A percentile compares a stretch with the other conserved stretches of the same genome.
phyloP scores from a whole-genome alignment of 2,113 vertebrate genomes.

The Gila orcuttii region DNA sequence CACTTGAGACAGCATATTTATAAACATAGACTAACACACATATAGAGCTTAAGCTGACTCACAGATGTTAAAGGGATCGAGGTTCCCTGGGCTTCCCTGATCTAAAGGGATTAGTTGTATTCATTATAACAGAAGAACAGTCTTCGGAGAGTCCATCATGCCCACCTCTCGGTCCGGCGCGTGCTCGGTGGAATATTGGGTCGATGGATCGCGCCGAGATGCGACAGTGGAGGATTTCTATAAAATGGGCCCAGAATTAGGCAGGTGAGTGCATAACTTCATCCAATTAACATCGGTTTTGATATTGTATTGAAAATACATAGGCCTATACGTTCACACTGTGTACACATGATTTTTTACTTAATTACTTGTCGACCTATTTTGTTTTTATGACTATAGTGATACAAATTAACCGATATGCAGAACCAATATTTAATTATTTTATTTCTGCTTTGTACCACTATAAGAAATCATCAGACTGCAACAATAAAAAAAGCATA shows the following conservation, averaged over 20 bases:
- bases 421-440: neutral
- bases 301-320: neutral
- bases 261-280: slow-evolving; percentile 68
- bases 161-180: slow-evolving; percentile 78
- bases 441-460: neutral
- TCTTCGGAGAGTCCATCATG: slow-evolving; percentile 67
- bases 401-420: neutral
- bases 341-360: neutral
- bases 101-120: slow-evolving; percentile 42
- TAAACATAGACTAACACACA: neutral
- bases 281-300: neutral
- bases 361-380: neutral
- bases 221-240: slow-evolving; percentile 82
- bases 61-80: slow-evolving; percentile 23
- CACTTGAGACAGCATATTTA: neutral
- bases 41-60: slow-evolving; percentile 5
- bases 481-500: neutral
- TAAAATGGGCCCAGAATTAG: slow-evolving; percentile 76
- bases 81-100: slow-evolving; percentile 41
- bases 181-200: slow-evolving; percentile 81
- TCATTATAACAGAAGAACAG: slow-evolving; percentile 30
- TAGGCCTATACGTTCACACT: neutral
- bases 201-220: slow-evolving; percentile 84
- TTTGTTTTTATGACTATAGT: neutral
- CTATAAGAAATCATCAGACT: neutral